Conservation (phyloP, 2,888 invertebrate genomes). For the Petrolisthes manimaculis region DNA sequence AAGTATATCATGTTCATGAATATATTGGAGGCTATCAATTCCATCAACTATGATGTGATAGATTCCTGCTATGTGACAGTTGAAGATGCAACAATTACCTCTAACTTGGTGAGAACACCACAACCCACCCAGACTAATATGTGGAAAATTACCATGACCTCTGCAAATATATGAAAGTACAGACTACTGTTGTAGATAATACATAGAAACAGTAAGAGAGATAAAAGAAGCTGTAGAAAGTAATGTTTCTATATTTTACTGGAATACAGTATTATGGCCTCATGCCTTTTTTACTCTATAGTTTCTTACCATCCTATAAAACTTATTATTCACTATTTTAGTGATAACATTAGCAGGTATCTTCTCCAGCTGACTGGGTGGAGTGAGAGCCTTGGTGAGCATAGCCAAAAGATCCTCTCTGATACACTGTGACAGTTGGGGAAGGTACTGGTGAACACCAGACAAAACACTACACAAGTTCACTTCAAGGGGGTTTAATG, state of each 20-base stretch:
- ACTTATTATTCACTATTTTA: background rate
- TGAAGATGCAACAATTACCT: no score
- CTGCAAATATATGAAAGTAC: no score
- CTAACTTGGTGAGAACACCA: background rate
- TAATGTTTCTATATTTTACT: background rate
- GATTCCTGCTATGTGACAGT: no score
- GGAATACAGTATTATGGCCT: background rate
- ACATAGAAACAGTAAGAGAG: no score
- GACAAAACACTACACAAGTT: background rate
- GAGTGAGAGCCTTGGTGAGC: slow-evolving; percentile 9
- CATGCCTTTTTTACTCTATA: background rate
- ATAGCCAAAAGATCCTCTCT: slow-evolving; percentile 35
- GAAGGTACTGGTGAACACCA: slow-evolving; percentile 15
- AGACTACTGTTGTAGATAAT: no score
- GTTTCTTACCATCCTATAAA: background rate
- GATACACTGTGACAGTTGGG: slow-evolving; percentile 19
- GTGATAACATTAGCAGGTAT: slow-evolving; percentile 31
- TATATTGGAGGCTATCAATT: no score
- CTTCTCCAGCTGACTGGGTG: slow-evolving; percentile 14
- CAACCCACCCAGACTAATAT: no score
- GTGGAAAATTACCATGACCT: no score
- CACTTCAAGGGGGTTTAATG: background rate
- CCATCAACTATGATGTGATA: no score
- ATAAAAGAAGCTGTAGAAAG: background rate
- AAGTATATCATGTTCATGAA: no score